Conservation (phyloP, 2,113 vertebrate genomes). For the Cyprinodon brontotheroides region DNA sequence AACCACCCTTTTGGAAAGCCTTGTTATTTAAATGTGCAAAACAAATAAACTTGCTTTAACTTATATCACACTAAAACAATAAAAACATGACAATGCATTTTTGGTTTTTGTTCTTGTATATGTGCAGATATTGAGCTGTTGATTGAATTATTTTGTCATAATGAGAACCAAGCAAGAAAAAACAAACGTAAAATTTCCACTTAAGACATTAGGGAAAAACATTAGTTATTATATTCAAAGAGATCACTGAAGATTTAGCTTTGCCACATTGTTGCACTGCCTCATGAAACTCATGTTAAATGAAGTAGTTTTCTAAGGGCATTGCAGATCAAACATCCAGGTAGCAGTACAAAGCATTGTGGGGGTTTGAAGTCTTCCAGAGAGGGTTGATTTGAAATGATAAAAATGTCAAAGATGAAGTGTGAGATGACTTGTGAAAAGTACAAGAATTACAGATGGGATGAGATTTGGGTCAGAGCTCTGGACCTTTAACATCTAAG, state of each 20-base stretch:
- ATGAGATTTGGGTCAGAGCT: constrained; percentile 9
- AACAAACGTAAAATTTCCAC: background rate
- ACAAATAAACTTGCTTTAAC: too few species aligned
- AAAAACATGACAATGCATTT: too few species aligned
- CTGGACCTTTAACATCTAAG: constrained; percentile 14
- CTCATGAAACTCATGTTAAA: constrained; percentile 56
- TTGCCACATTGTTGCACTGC: constrained; percentile 40
- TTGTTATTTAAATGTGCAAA: too few species aligned
- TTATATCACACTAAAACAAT: too few species aligned
- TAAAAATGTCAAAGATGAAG: constrained; percentile 64
- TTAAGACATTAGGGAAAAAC: background rate
- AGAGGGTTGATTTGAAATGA: constrained; percentile 62
- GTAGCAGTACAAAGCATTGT: constrained; percentile 63
- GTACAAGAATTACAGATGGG: constrained; percentile 12
- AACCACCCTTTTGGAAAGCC: too few species aligned
- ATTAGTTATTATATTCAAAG: background rate
- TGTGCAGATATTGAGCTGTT: background rate
- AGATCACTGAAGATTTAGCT: constrained; percentile 30
- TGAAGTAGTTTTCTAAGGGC: constrained; percentile 66
- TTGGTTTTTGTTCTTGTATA: background rate
- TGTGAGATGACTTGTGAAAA: constrained; percentile 39
- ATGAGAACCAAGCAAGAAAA: background rate
- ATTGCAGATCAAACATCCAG: constrained; percentile 76
- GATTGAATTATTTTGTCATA: background rate
- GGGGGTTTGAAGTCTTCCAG: constrained; percentile 66